Percentiles rank a stretch among this genome's conserved stretches.
Evolutionary conservation across 2,888 invertebrate species (phyloP).

Genomic region (Drosophila setosimentum): DNA sequence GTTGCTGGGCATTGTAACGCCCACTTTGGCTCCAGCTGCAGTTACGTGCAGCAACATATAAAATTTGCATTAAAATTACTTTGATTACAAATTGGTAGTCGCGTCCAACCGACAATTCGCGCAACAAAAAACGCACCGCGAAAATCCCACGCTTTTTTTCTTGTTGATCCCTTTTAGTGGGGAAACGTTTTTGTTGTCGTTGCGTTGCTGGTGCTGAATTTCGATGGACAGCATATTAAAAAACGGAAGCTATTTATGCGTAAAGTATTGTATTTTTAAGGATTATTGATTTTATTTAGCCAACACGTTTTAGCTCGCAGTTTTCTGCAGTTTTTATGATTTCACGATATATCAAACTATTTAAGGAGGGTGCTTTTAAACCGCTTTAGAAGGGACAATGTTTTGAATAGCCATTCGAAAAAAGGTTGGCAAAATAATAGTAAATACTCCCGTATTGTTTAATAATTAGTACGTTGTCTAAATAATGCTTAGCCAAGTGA

Average conservation of each 20-base stretch:
- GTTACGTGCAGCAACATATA: conserved; percentile 62
- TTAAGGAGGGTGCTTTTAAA: conserved; percentile 25
- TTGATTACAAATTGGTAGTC: conserved; percentile 81
- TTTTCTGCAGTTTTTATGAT: conserved; percentile 31
- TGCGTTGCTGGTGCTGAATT: conserved; percentile 19
- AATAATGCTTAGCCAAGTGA: conserved; percentile 35
- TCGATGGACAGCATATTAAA: conserved; percentile 46
- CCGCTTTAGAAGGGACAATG: neutral
- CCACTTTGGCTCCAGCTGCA: conserved; percentile 41
- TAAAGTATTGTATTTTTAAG: conserved; percentile 78
- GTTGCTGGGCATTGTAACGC: conserved; percentile 18
- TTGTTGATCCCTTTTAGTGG: neutral
- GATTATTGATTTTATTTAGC: conserved; percentile 75
- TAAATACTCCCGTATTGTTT: conserved; percentile 26
- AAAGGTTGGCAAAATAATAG: conserved; percentile 35
- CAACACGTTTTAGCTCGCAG: conserved; percentile 42
- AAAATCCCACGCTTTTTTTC: conserved; percentile 49
- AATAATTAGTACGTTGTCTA: conserved; percentile 28
- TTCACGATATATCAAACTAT: conserved; percentile 16
- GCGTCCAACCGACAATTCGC: conserved; percentile 33
- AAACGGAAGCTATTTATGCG: conserved; percentile 64
- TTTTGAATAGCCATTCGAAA: conserved; percentile 6
- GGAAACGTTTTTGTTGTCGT: conserved; percentile 14
- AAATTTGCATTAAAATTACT: conserved; percentile 83
- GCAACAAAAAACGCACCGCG: conserved; percentile 30